Evolutionary conservation across 2,888 invertebrate species (phyloP), one percentile per base, ranked within the genome.

Genomic region (Synergus japonicus): DNA sequence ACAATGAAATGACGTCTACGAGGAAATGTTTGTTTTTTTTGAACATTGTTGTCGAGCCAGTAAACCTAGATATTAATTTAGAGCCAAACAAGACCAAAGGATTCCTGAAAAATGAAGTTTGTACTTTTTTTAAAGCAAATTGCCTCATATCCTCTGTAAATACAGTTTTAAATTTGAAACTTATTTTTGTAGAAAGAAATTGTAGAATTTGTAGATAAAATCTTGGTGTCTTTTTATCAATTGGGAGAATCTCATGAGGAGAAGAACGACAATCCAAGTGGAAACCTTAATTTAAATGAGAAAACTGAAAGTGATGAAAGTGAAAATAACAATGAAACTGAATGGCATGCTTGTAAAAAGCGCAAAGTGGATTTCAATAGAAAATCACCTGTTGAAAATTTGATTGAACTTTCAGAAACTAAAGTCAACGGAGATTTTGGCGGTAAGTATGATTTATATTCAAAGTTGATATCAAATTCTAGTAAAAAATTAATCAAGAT

Each of bases 11-110:
- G 37, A 87, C 90, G 3, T 79, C 86, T 49, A 89, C 89, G 18
- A 93, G 92, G 64, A 93, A 93, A 85, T 93, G 93, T 0, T 84
- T 93, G 43, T 94, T 93, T 85, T 89, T 93, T 79, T 44, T 94
- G 3, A 89, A 90, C 49, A 86, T 95, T 44, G 89, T 85, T 22
- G 84, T 93, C 4, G 92, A 93, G 18, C 87, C 93, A 10, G 85
- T 88, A 43, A 90, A 92, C 29, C 83, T 94, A 43, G 95, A 95
- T 90, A 93, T 95, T 54, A 95, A 95, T 90, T 85, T 94, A 66
- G 94, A 95, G 81, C 94, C 95, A 2, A 94, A 94, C 89, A 95
- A 95, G 90, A 93, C 93, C 58, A 92, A 90, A 86, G 92, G 94
- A 60, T 87, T 94, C 64, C 88, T 95, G 2, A 93, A 93, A 66